Evolutionary conservation across 2,113 vertebrate genomes (phyloP), one percentile per base, ranked within the genome.

Genomic region (Chionomys nivalis): DNA sequence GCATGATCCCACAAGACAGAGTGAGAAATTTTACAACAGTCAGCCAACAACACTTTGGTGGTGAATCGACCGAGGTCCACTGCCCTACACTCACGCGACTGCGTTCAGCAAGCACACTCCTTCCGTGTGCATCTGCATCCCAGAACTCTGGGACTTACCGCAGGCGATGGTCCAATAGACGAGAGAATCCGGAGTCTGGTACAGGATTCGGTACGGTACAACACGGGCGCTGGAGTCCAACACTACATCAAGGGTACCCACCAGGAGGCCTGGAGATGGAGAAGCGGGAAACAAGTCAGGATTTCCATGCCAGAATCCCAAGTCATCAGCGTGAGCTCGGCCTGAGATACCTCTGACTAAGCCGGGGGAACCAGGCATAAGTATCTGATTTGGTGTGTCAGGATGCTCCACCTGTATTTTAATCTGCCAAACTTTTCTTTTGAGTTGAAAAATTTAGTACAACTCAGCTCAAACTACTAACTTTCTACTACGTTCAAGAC

Each of bases 141-240:
- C 70, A 58, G 33, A 49, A 11, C 2, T 12, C 11, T 14, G n/a
- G 66, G 93, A 96, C 99, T 98, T 98, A 99, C 99, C 99, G 94
- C 99, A 99, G 95, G 99, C 99, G 13, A 99, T 99, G 97, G 99
- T 99, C 99, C 99, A 99, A 93, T 99, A 99, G 68, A 98, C 98
- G 93, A 99, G 98, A 70, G 99, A 99, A 97, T 99, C 99, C 0
- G 99, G 99, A 6, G 99, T 99, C 98, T 99, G 99, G 97, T 99
- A 99, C 24, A 99, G 99, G 97, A 99, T 99, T 96, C 99, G 98
- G 97, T 99, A 99, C 0, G 99, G 99, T 58, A 99, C 99, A 66
- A 99, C 99, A 8, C 99, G 99, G 91, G 99, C 99, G 55, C 99
- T 99, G 87, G 99, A 99, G 98, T 99, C 99, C 98, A 99, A 82